Evolutionary conservation across 2,888 invertebrate species (phyloP), one percentile per base, ranked within the genome.

Genomic region (Xestia ashworthii): DNA sequence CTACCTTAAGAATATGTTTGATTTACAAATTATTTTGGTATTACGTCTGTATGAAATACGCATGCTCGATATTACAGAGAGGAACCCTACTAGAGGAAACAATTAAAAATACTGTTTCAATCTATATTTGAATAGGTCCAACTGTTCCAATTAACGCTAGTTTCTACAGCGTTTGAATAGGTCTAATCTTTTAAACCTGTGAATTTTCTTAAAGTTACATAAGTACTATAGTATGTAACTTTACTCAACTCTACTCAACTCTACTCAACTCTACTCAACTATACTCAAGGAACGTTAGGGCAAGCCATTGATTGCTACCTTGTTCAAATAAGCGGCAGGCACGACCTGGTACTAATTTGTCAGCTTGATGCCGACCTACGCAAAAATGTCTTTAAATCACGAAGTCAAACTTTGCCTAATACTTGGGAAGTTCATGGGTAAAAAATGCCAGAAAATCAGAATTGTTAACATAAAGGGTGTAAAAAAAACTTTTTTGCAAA

Each of bases 261-360:
- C n/a, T n/a, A n/a, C n/a, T n/a, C n/a, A n/a, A n/a, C n/a, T n/a
- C n/a, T n/a, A n/a, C n/a, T n/a, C n/a, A n/a, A n/a, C n/a, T n/a
- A n/a, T 48, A 22, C 19, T 8, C 14, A 25, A 50, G 38, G 38
- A 22, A 81, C 44, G 65, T 50, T 46, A 71, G 9, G 8, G 22
- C 16, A 48, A 25, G 44, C n/a, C 77, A 62, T 76, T 74, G 68
- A 58, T 62, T 73, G 6, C n/a, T 68, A 75, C 71, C 50, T 60
- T 38, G 68, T 68, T 64, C 25, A 58, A 73, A 80, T 66, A 72
- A 44, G 82, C 9, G 81, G 44, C 71, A 76, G 85, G 70, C 69
- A 88, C 87, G 64, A 78, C 68, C 74, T 76, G 87, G 80, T 83
- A 85, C 83, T 68, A 32, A 81, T 74, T 74, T 71, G 22, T 58